A percentile compares a stretch with the other conserved stretches of the same genome.
Evolutionary conservation across 2,888 invertebrate species (phyloP).

Genomic region (Macaria notata): DNA sequence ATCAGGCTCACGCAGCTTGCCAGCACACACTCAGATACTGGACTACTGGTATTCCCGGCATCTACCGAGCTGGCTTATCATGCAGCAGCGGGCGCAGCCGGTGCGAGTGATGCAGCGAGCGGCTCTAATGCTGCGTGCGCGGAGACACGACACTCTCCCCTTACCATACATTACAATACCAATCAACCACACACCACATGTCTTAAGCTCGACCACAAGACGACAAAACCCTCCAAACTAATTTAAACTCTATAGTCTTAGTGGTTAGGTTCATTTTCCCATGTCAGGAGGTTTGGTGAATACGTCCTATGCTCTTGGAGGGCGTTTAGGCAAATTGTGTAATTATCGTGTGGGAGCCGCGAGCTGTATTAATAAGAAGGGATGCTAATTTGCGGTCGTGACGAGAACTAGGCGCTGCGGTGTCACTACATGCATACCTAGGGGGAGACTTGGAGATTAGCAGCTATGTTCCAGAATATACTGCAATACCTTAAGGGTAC

Average conservation of each 20-base stretch:
- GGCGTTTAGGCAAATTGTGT: constrained; percentile 67
- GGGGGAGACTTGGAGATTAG: too few species aligned
- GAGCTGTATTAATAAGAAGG: constrained; percentile 57
- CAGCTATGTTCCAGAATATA: too few species aligned
- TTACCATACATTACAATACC: constrained; percentile 76
- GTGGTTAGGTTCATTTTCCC: constrained; percentile 23
- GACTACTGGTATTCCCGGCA: too few species aligned
- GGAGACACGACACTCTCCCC: constrained; percentile 53
- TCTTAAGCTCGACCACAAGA: constrained; percentile 57
- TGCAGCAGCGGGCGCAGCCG: constrained; percentile 4
- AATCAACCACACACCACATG: constrained; percentile 62
- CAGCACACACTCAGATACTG: too few species aligned
- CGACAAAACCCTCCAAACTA: constrained; percentile 32
- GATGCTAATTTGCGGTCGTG: constrained; percentile 53
- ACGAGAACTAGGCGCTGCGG: neutral
- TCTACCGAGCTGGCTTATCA: too few species aligned
- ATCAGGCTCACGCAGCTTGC: too few species aligned
- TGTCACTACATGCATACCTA: too few species aligned
- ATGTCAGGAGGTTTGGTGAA: constrained; percentile 5
- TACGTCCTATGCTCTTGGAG: constrained; percentile 22
- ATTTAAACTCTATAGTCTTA: neutral
- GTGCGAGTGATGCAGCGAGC: constrained; percentile 50
- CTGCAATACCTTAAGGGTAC: too few species aligned
- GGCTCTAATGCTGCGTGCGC: constrained; percentile 62
- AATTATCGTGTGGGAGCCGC: constrained; percentile 60